Evolutionary conservation across 1,140 invertebrate species (phyloP), one percentile per base, ranked within the genome.

Genomic region (Microplitis mediator): DNA sequence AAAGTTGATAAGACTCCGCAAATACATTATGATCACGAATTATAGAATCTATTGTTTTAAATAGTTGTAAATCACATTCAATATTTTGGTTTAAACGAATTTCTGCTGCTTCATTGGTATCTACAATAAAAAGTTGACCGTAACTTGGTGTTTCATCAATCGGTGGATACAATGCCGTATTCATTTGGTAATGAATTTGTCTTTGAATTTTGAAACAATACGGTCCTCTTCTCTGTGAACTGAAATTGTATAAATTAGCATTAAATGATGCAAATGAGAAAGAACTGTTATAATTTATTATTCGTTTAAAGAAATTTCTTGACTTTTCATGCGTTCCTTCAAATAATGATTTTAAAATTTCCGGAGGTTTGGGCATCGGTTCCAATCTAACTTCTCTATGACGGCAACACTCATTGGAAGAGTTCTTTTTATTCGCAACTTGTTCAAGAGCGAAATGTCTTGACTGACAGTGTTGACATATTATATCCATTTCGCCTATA

Each of bases 221-320:
- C 4, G 60, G 69, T 5, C 58, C 69, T 45, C 32, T 4, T 3
- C 60, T 34, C 62, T 50, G 32, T 9, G 13, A 11, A 16, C 45
- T 31, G 32, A 71, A 62, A 50, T 71, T 62, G 3, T 62, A n/a
- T 13, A 70, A 61, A 70, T 70, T 70, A 9, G 68, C 68, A 31
- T 70, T 70, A 56, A 61, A 70, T 16, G 68, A 70, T 39, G 68
- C 68, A 31, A 70, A 70, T 13, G 68, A 70, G 61, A 61, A 62
- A 35, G 56, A 70, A 11, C 11, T 32, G n/a, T 70, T 70, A 31
- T 35, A 70, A 35, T 60, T 61, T 36, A 54, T 54, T 61, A 71
- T 71, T 13, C 69, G 35, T 61, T 71, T 13, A 34, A 72, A 72
- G 58, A 72, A 66, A 50, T 34, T 32, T 16, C 8, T 45, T 2